phyloP scores from a whole-genome alignment of 1,140 invertebrate genomes.

The Papilio aristodemus region DNA sequence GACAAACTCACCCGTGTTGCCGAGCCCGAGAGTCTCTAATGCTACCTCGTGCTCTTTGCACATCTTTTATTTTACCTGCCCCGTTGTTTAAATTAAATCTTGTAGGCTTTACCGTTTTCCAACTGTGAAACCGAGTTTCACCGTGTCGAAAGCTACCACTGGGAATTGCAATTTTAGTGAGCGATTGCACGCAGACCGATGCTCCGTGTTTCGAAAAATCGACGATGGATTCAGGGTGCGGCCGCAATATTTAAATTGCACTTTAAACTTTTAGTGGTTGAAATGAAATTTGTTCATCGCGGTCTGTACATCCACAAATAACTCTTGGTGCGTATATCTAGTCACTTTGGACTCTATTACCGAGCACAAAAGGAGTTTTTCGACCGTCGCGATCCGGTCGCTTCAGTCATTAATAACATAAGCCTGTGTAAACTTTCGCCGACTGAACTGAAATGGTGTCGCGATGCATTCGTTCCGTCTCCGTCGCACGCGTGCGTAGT shows the following conservation, averaged over 20 bases:
- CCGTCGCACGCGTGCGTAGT: slow-evolving; percentile 31
- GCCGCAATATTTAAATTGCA: slow-evolving; percentile 71
- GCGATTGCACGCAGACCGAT: background rate
- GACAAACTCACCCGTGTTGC: slow-evolving; percentile 40
- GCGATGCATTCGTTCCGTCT: slow-evolving; percentile 55
- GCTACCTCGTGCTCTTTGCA: slow-evolving; percentile 4
- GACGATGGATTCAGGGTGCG: slow-evolving; percentile 36
- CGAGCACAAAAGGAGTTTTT: slow-evolving; percentile 25
- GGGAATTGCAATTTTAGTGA: background rate
- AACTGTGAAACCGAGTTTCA: slow-evolving; percentile 37
- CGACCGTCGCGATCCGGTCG: background rate
- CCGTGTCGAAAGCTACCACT: slow-evolving; percentile 37
- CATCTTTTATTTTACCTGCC: slow-evolving; percentile 59
- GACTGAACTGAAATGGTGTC: slow-evolving; percentile 69
- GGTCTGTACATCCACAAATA: slow-evolving; percentile 65
- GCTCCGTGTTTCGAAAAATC: slow-evolving; percentile 10
- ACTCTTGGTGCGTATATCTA: slow-evolving; percentile 35
- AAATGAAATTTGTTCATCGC: slow-evolving; percentile 73
- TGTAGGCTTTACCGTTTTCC: slow-evolving; percentile 48
- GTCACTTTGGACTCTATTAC: slow-evolving; percentile 37
- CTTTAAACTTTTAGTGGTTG: slow-evolving; percentile 73
- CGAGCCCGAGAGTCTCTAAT: slow-evolving; percentile 35
- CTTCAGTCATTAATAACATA: slow-evolving; percentile 42
- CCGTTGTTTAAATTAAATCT: slow-evolving; percentile 61
- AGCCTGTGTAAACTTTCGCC: slow-evolving; percentile 50